Conservation (phyloP, 2,113 vertebrate genomes). For the Harpagus bidentatus region DNA sequence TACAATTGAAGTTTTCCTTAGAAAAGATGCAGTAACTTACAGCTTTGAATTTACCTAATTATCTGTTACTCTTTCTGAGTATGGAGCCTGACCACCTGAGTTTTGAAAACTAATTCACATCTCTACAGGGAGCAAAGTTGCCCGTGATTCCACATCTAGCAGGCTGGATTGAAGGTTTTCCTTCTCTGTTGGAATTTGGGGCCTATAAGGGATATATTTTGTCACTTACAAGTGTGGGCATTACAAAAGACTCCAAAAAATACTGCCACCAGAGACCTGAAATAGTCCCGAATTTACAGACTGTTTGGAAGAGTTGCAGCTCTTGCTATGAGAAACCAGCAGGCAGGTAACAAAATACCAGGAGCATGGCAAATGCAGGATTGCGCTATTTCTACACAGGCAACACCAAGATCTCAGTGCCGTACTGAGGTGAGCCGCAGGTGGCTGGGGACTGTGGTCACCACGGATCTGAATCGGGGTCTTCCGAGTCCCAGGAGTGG, state of each 20-base stretch:
- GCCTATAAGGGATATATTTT: neutral
- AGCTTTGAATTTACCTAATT: neutral
- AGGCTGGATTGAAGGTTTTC: neutral
- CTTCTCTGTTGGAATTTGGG: neutral
- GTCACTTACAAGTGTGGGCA: neutral
- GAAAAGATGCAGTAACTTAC: neutral
- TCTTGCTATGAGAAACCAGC: neutral
- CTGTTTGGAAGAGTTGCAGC: neutral
- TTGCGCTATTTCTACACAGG: accelerated
- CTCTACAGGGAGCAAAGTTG: neutral
- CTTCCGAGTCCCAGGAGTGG: neutral
- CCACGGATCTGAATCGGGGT: accelerated
- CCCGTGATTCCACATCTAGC: neutral
- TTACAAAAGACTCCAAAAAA: neutral
- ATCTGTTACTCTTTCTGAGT: neutral
- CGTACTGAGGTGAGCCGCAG: neutral
- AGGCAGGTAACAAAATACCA: neutral
- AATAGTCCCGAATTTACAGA: neutral
- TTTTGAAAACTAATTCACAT: neutral
- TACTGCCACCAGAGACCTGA: neutral
- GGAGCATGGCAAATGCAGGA: neutral
- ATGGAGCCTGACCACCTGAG: neutral
- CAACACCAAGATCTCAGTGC: neutral
- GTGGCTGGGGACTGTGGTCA: neutral
- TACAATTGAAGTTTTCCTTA: neutral